Conservation (phyloP, 2,888 invertebrate species). For the Strigamia transsilvanica region DNA sequence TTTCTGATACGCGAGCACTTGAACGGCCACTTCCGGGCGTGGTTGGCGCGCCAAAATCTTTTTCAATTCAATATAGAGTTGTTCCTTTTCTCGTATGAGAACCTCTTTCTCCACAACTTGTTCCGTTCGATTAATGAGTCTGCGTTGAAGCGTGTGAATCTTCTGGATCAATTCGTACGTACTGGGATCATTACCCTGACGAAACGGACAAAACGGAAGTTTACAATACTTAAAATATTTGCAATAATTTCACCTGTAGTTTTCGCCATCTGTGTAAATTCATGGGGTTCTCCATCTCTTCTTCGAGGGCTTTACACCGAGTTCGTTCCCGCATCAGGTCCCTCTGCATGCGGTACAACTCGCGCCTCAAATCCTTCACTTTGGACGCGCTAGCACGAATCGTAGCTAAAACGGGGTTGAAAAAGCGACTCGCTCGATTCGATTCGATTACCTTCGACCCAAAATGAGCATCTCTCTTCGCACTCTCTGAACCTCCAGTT, state of each 20-base stretch:
- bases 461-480: slow-evolving; percentile 57
- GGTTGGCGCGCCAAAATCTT: slow-evolving; percentile 76
- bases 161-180: slow-evolving; percentile 82
- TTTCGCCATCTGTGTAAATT: slow-evolving; percentile 93
- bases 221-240: no score
- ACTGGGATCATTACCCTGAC: slow-evolving; percentile 81
- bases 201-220: no score
- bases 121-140: slow-evolving; percentile 72
- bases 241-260: slow-evolving; percentile 70
- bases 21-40: slow-evolving; percentile 75
- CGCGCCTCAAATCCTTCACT: slow-evolving; percentile 81
- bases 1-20: slow-evolving; percentile 67
- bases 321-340: slow-evolving; percentile 81
- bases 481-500: slow-evolving; percentile 78
- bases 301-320: slow-evolving; percentile 82
- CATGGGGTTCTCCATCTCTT: slow-evolving; percentile 86
- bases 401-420: background rate
- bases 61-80: slow-evolving; percentile 76
- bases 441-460: background rate
- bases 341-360: slow-evolving; percentile 82
- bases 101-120: slow-evolving; percentile 70
- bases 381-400: slow-evolving; percentile 65
- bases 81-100: slow-evolving; percentile 75
- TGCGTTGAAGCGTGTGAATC: slow-evolving; percentile 83
- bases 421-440: no score